Base-by-base conservation (phyloP, 2,113 vertebrate genomes). In the Halichoeres trimaculatus region DNA sequence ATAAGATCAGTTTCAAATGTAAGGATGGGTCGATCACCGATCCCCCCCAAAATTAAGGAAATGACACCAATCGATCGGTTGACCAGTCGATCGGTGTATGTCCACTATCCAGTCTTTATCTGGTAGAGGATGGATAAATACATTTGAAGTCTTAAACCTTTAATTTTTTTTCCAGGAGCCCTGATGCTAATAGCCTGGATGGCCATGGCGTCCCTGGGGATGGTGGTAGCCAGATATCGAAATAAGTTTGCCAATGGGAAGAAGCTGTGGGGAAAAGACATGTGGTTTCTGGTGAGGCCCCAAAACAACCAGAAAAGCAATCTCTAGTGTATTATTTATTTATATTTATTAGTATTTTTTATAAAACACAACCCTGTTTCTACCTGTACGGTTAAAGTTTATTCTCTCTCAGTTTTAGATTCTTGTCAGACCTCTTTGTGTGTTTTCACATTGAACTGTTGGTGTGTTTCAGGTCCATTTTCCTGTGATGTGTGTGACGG, bases 161-260 rank as follows among this genome's bases (percentile, higher is more conserved):
- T 3, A 8, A 11, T 13, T 2, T 84, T 0, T 73, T 3, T 74
- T 77, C 22, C 84, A 96, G 95, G 94, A 30, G 76, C 92, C 2
- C 77, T 96, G 54, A 95, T 95, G 95, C 70, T 96, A 58, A 91
- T 91, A 2, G 84, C 94, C 38, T 95, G 95, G 95, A 95, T 95
- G 95, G 93, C 90, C 17, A 87, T 81, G 0, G 94, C 93, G 16
- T 85, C 89, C 20, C 22, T 94, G n/a, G 95, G 95, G 5, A 95
- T 95, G 92, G 60, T 95, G 26, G 89, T 91, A 4, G 94, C 95
- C 14, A 86, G 92, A 10, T 94, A 91, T 83, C 65, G 93, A 47
- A 95, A 90, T 70, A 62, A 16, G 8, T 11, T 68, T 6, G 76
- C 75, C 14, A 74, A 70, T 14, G 80, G 73, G 53, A 63, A 35